Evolutionary conservation across 2,113 vertebrate genomes (phyloP).

Genomic region (Vidua chalybeata): DNA sequence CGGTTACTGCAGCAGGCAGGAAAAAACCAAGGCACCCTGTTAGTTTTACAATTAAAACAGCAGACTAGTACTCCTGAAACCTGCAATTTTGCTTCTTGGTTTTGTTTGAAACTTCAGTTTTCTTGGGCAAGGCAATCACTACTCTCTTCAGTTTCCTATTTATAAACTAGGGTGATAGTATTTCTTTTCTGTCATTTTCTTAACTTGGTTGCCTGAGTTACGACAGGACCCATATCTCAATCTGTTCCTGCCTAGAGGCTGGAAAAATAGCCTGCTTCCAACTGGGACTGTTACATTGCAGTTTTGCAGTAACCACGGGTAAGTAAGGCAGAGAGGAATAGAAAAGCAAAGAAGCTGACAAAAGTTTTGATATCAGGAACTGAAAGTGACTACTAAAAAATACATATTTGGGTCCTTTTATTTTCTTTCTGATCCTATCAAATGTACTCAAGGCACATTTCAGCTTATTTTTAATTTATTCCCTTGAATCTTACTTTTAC

Average conservation of each 20-base stretch:
- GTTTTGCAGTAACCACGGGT: background rate
- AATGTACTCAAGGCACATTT: background rate
- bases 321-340: background rate
- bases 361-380: background rate
- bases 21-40: background rate
- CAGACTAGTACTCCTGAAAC: background rate
- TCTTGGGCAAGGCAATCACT: background rate
- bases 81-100: background rate
- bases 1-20: background rate
- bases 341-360: background rate
- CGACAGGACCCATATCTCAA: background rate
- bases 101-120: background rate
- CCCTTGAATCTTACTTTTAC: background rate
- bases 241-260: background rate
- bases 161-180: background rate
- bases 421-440: slow-evolving; percentile 21
- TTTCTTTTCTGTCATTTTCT: background rate
- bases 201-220: background rate
- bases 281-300: fast-evolving
- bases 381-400: background rate
- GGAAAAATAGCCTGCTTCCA: background rate
- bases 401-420: background rate
- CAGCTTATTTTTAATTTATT: slow-evolving; percentile 43
- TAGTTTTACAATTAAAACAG: background rate
- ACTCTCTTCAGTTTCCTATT: background rate